Base-by-base conservation (phyloP, 2,113 vertebrate species). In the Nannospalax galili region DNA sequence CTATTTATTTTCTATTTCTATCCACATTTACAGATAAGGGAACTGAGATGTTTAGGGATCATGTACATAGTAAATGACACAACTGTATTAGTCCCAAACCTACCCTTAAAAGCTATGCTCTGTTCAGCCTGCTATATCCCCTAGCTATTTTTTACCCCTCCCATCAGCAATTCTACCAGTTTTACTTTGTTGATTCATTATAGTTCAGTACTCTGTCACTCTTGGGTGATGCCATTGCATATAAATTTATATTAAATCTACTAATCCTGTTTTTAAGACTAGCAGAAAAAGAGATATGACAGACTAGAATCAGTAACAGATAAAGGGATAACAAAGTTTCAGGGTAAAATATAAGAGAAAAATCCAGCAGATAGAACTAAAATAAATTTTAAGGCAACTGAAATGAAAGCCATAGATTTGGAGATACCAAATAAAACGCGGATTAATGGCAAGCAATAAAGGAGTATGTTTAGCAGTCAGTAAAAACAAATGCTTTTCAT, bases 401-500 rank as follows among this genome's bases (percentile, higher is more conserved):
- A 94, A 96, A 94, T 91, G 87, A 91, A 96, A 94, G 75, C 12
- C 95, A 92, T 91, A 80, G 12, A 90, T 93, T 82, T 86, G 45
- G 52, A 78, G 60, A 65, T 35, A 93, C 60, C 94, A 96, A 96
- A 91, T 89, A 64, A 94, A 94, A 70, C 28, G 74, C 4, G 35
- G 35, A 75, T 94, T 95, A 84, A 94, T 67, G 90, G 79, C 52
- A 78, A 87, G 72, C 62, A 95, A 92, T 94, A 95, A 97, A 92
- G 86, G 69, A 84, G 80, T 56, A 84, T 60, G 52, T 35, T 77
- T 88, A 67, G 32, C 28, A 93, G 30, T 93, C 94, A 91, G 82
- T 80, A 70, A 91, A 92, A 84, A 85, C 48, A 92, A 84, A 84
- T 58, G 14, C 1, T 60, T 79, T 81, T 60, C 74, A 80, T 93